Evolutionary conservation across 64 coral and sea anemone genomes (phyloP), one percentile per base, ranked within the genome.

Genomic region (Trachythela sp.): DNA sequence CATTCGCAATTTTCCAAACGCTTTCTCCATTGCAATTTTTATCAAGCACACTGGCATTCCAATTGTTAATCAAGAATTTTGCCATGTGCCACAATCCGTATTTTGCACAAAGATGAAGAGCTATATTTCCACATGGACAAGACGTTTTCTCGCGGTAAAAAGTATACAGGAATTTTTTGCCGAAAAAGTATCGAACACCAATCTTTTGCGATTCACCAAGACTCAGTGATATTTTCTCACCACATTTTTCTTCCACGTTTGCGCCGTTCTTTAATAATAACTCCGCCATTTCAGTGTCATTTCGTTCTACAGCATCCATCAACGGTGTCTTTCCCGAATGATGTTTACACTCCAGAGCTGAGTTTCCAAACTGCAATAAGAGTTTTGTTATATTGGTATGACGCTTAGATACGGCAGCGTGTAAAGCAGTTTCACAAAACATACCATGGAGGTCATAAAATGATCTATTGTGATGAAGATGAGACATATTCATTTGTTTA

Each of bases 341-440:
- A 80, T 80, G 75, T 80, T 37, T 37, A 36, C 75, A 80, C 4
- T 80, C 0, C 1, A 80, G 15, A 4, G 75, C 31, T 0, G 34
- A 39, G 15, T 80, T 80, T 13, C 20, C 75, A 22, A 0, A 80
- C 75, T 35, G 37, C 75, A 80, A 35, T 80, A 80, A 1, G 13
- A 37, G 2, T 36, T 80, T 80, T 39, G 37, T 0, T 0, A 39
- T 80, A 9, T 37, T 80, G 9, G 35, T 15, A 80, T 80, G 75
- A 39, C 75, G 27, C 20, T 80, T 80, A 0, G 75, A 80, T 14
- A 80, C 75, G 6, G 75, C 75, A 80, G 75, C 75, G 37, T 80
- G 75, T 17, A 80, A 39, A 80, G 75, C 75, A 36, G 75, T 80
- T 36, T 80, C 75, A 36, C 75, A 80, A 80, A 80, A 80, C 33